phyloP scores from a whole-genome alignment of 2,888 invertebrate genomes.

The Eupithecia inturbata region DNA sequence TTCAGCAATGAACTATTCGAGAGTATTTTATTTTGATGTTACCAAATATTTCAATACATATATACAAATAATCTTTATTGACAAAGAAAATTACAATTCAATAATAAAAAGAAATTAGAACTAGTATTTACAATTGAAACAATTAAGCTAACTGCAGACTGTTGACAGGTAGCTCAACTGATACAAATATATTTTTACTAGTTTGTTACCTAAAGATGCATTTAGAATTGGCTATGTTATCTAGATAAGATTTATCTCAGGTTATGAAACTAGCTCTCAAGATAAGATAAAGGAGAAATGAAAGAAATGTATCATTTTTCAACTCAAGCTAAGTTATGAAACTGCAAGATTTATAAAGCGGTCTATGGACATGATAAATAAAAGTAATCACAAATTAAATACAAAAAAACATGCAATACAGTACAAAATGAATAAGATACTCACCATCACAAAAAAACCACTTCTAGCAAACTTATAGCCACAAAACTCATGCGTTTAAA shows the following conservation, averaged over 20 bases:
- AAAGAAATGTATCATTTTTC: background rate
- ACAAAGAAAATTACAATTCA: no score
- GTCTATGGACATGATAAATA: constrained; percentile 3
- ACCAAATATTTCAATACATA: background rate
- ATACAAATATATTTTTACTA: background rate
- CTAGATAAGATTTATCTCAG: background rate
- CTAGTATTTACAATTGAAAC: no score
- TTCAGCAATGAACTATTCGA: background rate
- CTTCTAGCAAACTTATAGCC: constrained; percentile 30
- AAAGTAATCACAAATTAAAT: constrained; percentile 19
- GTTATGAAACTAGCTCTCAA: background rate
- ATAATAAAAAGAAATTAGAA: no score
- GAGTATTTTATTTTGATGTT: background rate
- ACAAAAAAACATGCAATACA: constrained; percentile 46
- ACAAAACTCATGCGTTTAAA: constrained; percentile 41
- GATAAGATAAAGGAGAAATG: background rate
- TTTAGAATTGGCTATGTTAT: background rate
- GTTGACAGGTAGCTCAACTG: no score
- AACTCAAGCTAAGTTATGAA: background rate
- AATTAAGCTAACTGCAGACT: no score
- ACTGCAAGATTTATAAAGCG: constrained; percentile 22
- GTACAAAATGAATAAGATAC: constrained; percentile 21
- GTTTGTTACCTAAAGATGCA: background rate
- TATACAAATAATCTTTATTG: no score
- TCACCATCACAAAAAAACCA: constrained; percentile 29